Percentiles rank a stretch among this genome's conserved stretches.
Evolutionary conservation across 2,113 vertebrate genomes (phyloP).

Genomic region (Pyrgilauda ruficollis): DNA sequence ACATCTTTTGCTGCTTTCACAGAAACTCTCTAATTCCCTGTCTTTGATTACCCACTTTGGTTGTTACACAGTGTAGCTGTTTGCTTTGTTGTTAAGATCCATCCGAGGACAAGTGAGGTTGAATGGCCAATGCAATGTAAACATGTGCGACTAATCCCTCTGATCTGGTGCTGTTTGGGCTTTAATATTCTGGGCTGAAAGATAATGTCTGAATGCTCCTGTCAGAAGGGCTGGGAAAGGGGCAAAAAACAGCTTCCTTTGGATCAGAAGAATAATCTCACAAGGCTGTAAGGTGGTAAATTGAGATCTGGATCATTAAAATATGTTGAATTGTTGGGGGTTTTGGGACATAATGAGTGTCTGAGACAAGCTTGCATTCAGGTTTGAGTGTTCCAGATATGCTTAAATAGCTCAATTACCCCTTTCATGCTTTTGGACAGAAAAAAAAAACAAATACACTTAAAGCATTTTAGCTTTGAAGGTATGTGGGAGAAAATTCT

Average conservation of each 20-base stretch:
- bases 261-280: neutral
- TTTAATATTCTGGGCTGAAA: conserved; percentile 3
- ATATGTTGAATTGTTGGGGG: fast-evolving
- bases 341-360: neutral
- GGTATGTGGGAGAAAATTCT: neutral
- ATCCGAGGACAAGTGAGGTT: conserved; percentile 17
- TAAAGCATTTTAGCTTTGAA: neutral
- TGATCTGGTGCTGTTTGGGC: neutral
- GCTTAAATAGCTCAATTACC: neutral
- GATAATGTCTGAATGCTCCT: neutral
- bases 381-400: neutral
- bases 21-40: neutral
- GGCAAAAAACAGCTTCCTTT: neutral
- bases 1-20: neutral
- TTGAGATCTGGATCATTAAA: neutral
- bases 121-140: conserved; percentile 33
- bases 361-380: neutral
- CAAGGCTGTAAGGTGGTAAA: neutral
- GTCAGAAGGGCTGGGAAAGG: neutral
- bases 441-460: neutral
- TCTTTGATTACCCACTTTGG: conserved; percentile 17
- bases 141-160: conserved; percentile 31
- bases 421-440: neutral
- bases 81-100: conserved; percentile 39
- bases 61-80: conserved; percentile 12